phyloP scores from a whole-genome alignment of 2,888 invertebrate genomes.

The Synanthedon vespiformis region DNA sequence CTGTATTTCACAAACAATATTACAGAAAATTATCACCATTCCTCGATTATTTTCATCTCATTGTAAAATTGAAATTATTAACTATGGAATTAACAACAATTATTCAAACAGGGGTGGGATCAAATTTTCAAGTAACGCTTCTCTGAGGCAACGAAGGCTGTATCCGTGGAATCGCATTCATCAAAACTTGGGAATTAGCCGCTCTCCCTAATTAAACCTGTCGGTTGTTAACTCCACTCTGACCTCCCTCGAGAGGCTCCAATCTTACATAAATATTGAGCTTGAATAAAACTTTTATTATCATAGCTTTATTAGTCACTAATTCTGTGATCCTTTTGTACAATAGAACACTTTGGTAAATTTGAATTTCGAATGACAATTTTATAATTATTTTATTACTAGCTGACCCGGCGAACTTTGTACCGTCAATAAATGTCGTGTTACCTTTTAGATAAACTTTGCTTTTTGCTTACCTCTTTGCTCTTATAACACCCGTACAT shows the following conservation, averaged over 20 bases:
- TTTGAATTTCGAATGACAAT: conserved; percentile 14
- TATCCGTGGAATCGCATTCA: conserved; percentile 63
- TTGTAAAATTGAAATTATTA: neutral
- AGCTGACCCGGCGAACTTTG: too few species aligned
- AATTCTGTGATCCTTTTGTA: conserved; percentile 19
- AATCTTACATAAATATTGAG: conserved; percentile 56
- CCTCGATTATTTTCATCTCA: too few species aligned
- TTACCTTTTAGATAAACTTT: too few species aligned
- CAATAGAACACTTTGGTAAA: conserved; percentile 22
- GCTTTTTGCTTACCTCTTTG: too few species aligned
- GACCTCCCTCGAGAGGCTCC: conserved; percentile 11
- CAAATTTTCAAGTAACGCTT: conserved; percentile 56
- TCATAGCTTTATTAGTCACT: conserved; percentile 41
- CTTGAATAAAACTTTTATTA: conserved; percentile 55
- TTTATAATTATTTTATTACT: too few species aligned
- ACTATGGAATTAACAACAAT: conserved; percentile 36
- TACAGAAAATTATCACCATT: too few species aligned
- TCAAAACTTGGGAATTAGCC: conserved; percentile 66
- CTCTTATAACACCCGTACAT: too few species aligned
- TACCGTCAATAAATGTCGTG: too few species aligned
- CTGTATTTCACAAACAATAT: too few species aligned
- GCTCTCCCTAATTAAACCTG: conserved; percentile 62
- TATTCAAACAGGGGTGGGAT: conserved; percentile 47
- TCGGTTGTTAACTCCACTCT: conserved; percentile 42
- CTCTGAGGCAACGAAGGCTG: conserved; percentile 11